Conservation (phyloP, 2,888 invertebrate species). For the Cantharis lateralis region DNA sequence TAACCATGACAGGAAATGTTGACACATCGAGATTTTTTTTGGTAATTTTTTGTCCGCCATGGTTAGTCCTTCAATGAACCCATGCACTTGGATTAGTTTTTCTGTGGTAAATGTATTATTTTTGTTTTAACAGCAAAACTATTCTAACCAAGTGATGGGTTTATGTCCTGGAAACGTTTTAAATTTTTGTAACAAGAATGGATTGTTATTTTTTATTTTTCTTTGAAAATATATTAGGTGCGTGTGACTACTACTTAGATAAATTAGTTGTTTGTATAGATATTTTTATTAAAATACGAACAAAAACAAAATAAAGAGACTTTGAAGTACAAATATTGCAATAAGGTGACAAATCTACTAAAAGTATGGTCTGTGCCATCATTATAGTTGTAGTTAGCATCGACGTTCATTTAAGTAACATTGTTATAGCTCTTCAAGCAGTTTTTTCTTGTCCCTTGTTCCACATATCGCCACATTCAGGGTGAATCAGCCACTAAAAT, state of each 20-base stretch:
- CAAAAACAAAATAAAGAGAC: not conserved
- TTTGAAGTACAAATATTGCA: slow-evolving; percentile 21
- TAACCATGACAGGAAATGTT: not conserved
- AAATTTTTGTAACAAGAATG: not conserved
- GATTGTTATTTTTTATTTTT: not conserved
- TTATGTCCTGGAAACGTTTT: not conserved
- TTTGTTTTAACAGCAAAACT: not conserved
- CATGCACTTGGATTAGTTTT: not conserved
- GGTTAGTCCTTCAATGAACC: not conserved
- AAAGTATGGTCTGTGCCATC: slow-evolving; percentile 33
- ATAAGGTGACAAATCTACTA: slow-evolving; percentile 26
- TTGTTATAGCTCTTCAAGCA: slow-evolving; percentile 54
- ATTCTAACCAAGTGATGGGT: not conserved
- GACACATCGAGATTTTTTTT: not conserved
- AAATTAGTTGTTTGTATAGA: not conserved
- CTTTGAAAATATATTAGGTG: not conserved
- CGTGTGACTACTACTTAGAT: not conserved
- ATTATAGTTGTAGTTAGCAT: slow-evolving; percentile 54
- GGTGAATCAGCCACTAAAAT: slow-evolving; percentile 35
- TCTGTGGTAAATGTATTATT: not conserved
- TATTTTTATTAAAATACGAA: not conserved
- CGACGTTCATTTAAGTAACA: slow-evolving; percentile 53
- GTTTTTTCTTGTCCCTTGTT: slow-evolving; percentile 48
- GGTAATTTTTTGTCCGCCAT: not conserved
- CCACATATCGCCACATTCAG: slow-evolving; percentile 51